Percentiles rank a stretch among this genome's conserved stretches.
Evolutionary conservation across 2,797 vertebrate species (phyloP).

Genomic region (Semotilus atromaculatus): DNA sequence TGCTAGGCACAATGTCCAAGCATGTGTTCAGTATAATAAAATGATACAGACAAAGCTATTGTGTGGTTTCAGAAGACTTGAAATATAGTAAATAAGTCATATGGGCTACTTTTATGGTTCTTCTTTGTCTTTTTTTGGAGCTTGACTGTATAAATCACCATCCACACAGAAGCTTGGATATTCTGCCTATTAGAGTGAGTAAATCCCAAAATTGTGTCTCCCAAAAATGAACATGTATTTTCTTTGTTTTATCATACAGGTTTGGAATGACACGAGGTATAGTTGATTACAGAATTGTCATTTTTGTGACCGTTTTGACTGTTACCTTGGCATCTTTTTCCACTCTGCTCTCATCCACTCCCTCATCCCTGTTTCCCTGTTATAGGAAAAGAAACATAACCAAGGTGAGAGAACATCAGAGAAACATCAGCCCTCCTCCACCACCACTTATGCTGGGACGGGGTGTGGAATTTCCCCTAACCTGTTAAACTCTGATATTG

Average conservation of each 20-base stretch:
- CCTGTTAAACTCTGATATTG: slow-evolving; percentile 46
- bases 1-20: neutral
- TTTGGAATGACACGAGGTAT: neutral
- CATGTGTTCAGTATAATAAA: neutral
- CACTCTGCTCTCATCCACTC: slow-evolving; percentile 65
- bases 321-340: slow-evolving; percentile 93
- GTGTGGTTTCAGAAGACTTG: neutral
- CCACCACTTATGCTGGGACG: slow-evolving; percentile 17
- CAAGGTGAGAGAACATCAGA: slow-evolving; percentile 32
- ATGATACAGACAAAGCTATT: neutral
- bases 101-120: neutral
- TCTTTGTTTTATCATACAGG: neutral
- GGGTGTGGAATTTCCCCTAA: slow-evolving; percentile 43
- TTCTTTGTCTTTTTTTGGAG: neutral
- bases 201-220: neutral
- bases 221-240: neutral
- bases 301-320: neutral
- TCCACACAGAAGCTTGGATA: neutral
- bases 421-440: slow-evolving; percentile 33
- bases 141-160: neutral
- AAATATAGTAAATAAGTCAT: neutral
- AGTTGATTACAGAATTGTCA: neutral
- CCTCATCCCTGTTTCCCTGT: slow-evolving; percentile 52
- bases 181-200: neutral
- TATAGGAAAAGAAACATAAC: slow-evolving; percentile 22